Base-by-base conservation (phyloP, 2,113 vertebrate genomes). In the Ascaphus truei region DNA sequence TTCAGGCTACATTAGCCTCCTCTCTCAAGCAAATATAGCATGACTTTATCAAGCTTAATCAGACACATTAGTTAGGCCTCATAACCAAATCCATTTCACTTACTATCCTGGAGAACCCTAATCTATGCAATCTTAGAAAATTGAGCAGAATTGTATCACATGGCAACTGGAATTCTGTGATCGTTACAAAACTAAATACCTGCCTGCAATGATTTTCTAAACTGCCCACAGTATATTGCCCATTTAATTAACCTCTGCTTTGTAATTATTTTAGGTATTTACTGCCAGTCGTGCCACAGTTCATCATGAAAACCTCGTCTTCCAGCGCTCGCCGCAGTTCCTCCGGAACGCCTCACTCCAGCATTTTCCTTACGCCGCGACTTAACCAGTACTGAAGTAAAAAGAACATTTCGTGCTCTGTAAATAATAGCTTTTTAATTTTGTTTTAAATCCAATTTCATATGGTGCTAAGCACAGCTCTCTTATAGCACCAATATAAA, bases 231-330 rank as follows among this genome's bases (percentile, higher is more conserved):
- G n/a, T n/a, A n/a, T n/a, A n/a, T n/a, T n/a, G n/a, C n/a, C n/a
- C n/a, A n/a, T 20, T 45, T 12, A 16, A 7, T 20, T n/a, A 26
- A 67, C 29, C 18, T n/a, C 33, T 18, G 16, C 16, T 50, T 5
- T 67, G 3, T 29, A 25, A 39, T 65, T 66, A 85, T 89, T 87
- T 62, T 89, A 99, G 97, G 92, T 95, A 88, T 91, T 92, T 95
- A 85, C 88, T 98, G 86, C 92, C 95, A 90, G 92, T 94, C 86
- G 92, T 93, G 80, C 91, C 93, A 82, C 93, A 94, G 78, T 92
- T 98, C 88, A 91, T 94, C 86, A 81, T 93, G 85, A 96, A 94
- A 88, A 87, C 93, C 85, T 89, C 94, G 79, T 88, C 84, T 34
- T 90, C 91, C 85, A 93, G 83, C 85, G 79, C 90, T 77, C 90